phyloP scores from a whole-genome alignment of 2,797 vertebrate genomes.

The Gymnoscopelus braueri region DNA sequence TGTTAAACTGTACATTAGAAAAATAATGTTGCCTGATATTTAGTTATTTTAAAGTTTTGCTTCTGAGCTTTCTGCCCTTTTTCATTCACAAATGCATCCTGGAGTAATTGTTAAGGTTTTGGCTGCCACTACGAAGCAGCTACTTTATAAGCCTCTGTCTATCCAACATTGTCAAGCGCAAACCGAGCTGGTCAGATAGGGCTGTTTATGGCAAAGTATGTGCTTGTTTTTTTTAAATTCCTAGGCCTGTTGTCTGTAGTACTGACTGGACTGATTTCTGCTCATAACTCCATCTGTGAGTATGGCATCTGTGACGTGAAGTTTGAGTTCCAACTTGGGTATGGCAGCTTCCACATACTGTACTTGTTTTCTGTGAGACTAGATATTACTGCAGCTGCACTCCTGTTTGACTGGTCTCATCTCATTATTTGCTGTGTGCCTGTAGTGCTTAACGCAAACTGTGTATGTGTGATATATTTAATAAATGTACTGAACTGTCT shows the following conservation, averaged over 20 bases:
- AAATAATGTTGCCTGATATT: not conserved
- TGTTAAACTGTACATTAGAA: constrained; percentile 1
- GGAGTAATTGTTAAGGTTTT: too few species aligned
- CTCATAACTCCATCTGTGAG: not conserved
- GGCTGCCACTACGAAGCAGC: too few species aligned
- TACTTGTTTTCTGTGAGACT: not conserved
- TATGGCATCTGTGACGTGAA: not conserved
- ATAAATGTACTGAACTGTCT: constrained; percentile 19
- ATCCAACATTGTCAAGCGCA: too few species aligned
- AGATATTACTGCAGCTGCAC: not conserved
- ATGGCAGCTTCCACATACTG: not conserved
- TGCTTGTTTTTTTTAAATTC: not conserved
- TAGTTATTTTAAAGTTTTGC: not conserved
- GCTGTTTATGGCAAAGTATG: not conserved
- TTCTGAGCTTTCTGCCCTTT: not conserved
- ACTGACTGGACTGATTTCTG: not conserved
- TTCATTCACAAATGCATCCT: too few species aligned
- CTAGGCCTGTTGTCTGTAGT: not conserved
- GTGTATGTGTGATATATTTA: constrained; percentile 37
- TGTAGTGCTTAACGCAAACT: constrained; percentile 16
- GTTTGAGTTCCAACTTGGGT: not conserved
- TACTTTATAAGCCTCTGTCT: too few species aligned
- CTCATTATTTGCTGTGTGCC: constrained; percentile 28
- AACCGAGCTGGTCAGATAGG: too few species aligned
- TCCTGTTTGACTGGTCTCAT: constrained; percentile 13